A percentile compares a stretch with the other conserved stretches of the same genome.
These are phyloP conservation scores for Paraescarpia echinospica DNA, from an alignment of 1,140 invertebrate species.

Conservation along the genomic window DNA sequence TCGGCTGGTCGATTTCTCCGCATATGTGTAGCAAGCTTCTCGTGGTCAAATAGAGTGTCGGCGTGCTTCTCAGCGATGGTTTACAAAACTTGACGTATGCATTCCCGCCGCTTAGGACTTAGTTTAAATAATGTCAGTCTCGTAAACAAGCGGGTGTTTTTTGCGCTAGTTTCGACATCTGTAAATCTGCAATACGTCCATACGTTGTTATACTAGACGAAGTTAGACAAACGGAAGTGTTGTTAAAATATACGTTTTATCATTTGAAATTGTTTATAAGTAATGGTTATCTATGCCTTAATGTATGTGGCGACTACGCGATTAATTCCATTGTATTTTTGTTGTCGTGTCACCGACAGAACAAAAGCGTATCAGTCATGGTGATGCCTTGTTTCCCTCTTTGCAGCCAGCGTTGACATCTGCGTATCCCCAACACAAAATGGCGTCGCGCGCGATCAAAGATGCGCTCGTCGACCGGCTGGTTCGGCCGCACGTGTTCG, in stretches of 20 bases:
- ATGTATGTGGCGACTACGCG: not conserved
- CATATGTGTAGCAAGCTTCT: not conserved
- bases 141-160: no score
- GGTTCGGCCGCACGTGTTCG: constrained; percentile 9
- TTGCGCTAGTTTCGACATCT: no score
- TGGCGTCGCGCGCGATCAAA: not conserved
- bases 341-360: not conserved
- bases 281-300: not conserved
- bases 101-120: not conserved
- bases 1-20: not conserved
- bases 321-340: not conserved
- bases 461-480: not conserved
- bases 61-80: not conserved
- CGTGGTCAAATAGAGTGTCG: not conserved
- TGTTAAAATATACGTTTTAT: not conserved
- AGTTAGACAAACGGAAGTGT: not conserved
- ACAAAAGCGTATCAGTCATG: not conserved
- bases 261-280: not conserved
- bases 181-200: no score
- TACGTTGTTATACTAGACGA: not conserved
- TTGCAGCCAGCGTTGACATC: not conserved
- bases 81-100: not conserved
- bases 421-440: not conserved
- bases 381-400: not conserved
- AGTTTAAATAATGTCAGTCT: no score